phyloP scores from a whole-genome alignment of 2,797 vertebrate species.

The Myotis vivesi region DNA sequence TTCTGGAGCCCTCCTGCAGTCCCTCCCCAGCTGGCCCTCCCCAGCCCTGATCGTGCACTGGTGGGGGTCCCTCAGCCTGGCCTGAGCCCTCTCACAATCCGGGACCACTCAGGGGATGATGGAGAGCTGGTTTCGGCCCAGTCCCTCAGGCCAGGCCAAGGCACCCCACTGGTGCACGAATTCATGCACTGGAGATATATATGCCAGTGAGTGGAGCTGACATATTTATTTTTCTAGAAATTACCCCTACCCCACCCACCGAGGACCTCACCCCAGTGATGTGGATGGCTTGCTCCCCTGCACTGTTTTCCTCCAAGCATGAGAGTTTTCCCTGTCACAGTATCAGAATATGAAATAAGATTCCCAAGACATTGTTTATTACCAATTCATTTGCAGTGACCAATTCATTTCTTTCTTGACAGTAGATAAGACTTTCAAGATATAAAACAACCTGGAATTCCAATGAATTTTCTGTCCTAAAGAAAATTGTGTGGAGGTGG shows the following conservation, averaged over 20 bases:
- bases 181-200: not conserved
- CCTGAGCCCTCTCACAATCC: too few relatives aligned
- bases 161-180: too few relatives aligned
- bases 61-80: too few relatives aligned
- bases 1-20: too few relatives aligned
- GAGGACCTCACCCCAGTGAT: not conserved
- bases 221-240: not conserved
- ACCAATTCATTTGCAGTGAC: constrained; percentile 87
- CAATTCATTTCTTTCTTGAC: constrained; percentile 86
- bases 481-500: constrained; percentile 24
- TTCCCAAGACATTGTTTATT: constrained; percentile 86
- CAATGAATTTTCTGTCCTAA: constrained; percentile 84
- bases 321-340: constrained; percentile 79
- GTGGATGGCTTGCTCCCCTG: not conserved
- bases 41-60: too few relatives aligned
- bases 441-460: constrained; percentile 87
- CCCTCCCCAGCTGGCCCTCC: too few relatives aligned
- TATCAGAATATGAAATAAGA: constrained; percentile 86
- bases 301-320: not conserved
- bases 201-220: not conserved
- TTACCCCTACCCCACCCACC: too few relatives aligned
- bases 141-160: too few relatives aligned
- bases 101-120: too few relatives aligned
- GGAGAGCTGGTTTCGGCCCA: too few relatives aligned
- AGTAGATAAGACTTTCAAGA: constrained; percentile 89